A percentile compares a stretch with the other conserved stretches of the same genome.
Conservation (phyloP, 1,140 invertebrate species). For the Drosophila auraria region DNA sequence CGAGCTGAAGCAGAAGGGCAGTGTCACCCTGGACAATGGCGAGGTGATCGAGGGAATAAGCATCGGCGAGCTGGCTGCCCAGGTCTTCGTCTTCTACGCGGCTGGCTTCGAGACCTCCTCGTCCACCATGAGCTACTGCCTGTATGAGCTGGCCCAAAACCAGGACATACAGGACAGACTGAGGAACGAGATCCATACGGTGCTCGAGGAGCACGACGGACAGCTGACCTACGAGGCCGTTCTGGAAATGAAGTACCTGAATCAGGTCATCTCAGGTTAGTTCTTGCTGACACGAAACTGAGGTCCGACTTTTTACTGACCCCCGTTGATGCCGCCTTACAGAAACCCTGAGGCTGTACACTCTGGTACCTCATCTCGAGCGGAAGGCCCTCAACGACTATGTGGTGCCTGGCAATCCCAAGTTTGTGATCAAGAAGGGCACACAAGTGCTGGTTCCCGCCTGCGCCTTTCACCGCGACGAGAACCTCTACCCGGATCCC, state of each 20-base stretch:
- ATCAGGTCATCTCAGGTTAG: conserved; percentile 86
- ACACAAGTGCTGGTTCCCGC: conserved; percentile 88
- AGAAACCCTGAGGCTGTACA: conserved; percentile 89
- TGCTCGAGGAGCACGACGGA: conserved; percentile 85
- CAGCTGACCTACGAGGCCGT: conserved; percentile 87
- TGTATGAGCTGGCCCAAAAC: conserved; percentile 86
- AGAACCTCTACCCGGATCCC: conserved; percentile 86
- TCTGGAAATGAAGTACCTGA: conserved; percentile 87
- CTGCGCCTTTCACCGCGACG: conserved; percentile 87
- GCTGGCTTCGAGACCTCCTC: conserved; percentile 88
- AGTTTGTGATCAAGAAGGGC: conserved; percentile 87
- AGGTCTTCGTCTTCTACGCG: conserved; percentile 88
- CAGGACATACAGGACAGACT: conserved; percentile 85
- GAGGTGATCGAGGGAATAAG: conserved; percentile 57
- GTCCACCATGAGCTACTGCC: conserved; percentile 84
- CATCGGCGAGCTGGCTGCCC: conserved; percentile 84
- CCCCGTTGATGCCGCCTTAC: conserved; percentile 47
- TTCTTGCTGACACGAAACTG: background rate
- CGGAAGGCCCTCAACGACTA: conserved; percentile 87
- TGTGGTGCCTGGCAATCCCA: conserved; percentile 87
- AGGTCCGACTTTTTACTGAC: background rate
- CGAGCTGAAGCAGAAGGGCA: conserved; percentile 84
- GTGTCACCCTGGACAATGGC: conserved; percentile 54
- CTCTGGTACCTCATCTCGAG: conserved; percentile 87
- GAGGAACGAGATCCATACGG: conserved; percentile 85